phyloP scores from a whole-genome alignment of 2,113 vertebrate genomes.

The Felis chaus region DNA sequence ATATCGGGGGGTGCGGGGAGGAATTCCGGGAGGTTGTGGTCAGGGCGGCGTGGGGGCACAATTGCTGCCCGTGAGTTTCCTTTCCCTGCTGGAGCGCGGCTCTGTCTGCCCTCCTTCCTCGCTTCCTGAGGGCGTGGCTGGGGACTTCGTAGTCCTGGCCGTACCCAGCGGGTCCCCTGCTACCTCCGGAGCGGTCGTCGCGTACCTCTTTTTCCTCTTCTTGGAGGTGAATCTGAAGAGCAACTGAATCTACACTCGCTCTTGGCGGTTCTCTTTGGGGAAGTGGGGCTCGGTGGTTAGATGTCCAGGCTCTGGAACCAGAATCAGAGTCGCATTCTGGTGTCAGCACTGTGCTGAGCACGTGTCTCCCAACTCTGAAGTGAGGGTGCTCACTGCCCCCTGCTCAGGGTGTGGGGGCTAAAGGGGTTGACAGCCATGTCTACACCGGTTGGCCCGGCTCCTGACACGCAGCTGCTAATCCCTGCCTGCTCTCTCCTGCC shows the following conservation, averaged over 20 bases:
- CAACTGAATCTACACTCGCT: background rate
- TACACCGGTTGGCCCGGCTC: no score
- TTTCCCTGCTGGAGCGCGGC: background rate
- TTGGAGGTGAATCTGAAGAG: background rate
- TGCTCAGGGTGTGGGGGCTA: background rate
- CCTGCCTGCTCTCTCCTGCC: background rate
- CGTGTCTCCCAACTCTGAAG: background rate
- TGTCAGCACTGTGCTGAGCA: background rate
- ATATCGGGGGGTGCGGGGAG: no score
- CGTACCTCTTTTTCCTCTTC: background rate
- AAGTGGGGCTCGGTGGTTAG: background rate
- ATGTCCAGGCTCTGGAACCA: background rate
- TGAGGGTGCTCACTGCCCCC: background rate
- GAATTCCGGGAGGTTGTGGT: background rate
- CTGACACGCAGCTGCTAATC: fast-evolving
- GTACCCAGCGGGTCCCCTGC: background rate
- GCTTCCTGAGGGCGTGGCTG: background rate
- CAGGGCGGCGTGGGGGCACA: background rate
- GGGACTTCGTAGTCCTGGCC: no score
- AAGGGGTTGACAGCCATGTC: fast-evolving
- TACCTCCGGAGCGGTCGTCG: background rate
- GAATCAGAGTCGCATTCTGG: background rate
- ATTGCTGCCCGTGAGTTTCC: background rate
- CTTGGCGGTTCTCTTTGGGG: background rate
- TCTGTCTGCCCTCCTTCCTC: background rate